These are phyloP conservation scores for Tineola bisselliella DNA, from an alignment of 2,888 invertebrate species.

Conservation along the genomic window DNA sequence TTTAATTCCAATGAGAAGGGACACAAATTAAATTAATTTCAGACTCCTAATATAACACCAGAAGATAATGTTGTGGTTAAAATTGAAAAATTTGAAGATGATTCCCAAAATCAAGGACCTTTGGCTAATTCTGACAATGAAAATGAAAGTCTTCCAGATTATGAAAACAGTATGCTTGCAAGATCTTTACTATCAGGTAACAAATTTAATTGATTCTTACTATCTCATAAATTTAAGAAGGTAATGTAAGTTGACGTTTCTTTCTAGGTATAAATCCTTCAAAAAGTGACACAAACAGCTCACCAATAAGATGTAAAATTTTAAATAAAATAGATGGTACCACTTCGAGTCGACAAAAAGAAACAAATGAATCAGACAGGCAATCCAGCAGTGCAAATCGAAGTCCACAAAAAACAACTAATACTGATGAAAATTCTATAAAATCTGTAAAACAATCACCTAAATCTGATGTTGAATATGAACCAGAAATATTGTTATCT, in stretches of 20 bases:
- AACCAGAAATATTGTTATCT: constrained; percentile 57
- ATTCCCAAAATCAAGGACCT: constrained; percentile 29
- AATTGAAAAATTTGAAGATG: constrained; percentile 46
- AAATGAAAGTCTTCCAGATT: constrained; percentile 53
- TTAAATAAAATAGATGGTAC: constrained; percentile 38
- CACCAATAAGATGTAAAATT: constrained; percentile 38
- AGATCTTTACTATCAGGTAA: constrained; percentile 59
- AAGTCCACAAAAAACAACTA: constrained; percentile 41
- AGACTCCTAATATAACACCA: not conserved
- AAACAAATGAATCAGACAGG: constrained; percentile 34
- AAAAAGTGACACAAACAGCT: constrained; percentile 45
- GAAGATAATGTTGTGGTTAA: constrained; percentile 33
- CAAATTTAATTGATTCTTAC: not conserved
- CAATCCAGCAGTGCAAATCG: constrained; percentile 36
- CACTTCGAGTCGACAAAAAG: constrained; percentile 37
- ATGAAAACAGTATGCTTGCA: constrained; percentile 65
- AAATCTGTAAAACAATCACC: constrained; percentile 59
- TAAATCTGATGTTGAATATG: constrained; percentile 55
- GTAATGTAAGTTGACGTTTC: not conserved
- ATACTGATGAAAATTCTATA: constrained; percentile 38
- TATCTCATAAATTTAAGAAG: not conserved
- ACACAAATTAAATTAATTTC: not conserved
- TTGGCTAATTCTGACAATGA: constrained; percentile 42
- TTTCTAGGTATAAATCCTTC: constrained; percentile 59
- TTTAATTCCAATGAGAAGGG: not conserved